Percentiles rank a stretch among this genome's conserved stretches.
Conservation (phyloP, 2,797 vertebrate species). For the Hemibagrus guttatus region DNA sequence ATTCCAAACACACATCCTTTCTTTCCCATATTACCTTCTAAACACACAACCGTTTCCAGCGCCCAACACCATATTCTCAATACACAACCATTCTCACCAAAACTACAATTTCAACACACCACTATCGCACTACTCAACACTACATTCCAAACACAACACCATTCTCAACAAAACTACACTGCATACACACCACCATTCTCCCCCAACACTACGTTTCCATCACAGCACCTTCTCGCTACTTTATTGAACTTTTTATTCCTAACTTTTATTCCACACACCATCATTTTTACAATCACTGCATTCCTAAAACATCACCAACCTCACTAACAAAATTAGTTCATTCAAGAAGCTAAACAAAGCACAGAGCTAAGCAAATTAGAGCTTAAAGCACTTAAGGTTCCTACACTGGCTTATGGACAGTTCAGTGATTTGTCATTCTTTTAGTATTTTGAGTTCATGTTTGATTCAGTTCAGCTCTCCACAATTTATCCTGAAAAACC, state of each 20-base stretch:
- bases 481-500: not conserved
- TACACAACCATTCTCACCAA: not conserved
- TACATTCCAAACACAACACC: not conserved
- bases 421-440: not conserved
- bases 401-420: not conserved
- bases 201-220: not conserved
- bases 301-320: not conserved
- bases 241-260: too few relatives aligned
- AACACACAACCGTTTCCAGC: not conserved
- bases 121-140: not conserved
- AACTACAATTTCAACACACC: not conserved
- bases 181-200: not conserved
- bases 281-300: not conserved
- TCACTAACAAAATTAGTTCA: not conserved
- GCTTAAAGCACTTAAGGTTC: not conserved
- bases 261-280: not conserved
- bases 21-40: not conserved
- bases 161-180: not conserved
- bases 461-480: not conserved
- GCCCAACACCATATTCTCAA: not conserved
- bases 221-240: not conserved
- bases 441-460: not conserved
- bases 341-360: not conserved
- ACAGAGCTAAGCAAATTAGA: not conserved
- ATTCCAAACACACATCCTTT: not conserved